Evolutionary conservation across 2,113 vertebrate species (phyloP), one percentile per base, ranked within the genome.

Genomic region (Cyprinodon tularosa): DNA sequence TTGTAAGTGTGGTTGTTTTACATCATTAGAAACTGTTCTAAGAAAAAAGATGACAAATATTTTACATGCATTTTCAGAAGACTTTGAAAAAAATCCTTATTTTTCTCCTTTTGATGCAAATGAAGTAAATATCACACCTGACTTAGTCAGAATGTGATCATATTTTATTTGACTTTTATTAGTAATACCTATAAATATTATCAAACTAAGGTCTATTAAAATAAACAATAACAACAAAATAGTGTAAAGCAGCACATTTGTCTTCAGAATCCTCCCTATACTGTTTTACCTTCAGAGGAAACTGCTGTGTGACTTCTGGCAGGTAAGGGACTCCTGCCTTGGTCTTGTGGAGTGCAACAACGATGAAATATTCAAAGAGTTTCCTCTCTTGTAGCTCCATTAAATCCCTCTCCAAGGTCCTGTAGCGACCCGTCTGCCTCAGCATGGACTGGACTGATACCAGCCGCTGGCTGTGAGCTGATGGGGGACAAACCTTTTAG

Each of bases 251-350:
- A 1, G 12, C 45, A 12, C 9, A 20, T 37, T 69, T 67, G 10
- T 39, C 44, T 64, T 53, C 14, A 69, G 40, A 38, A 63, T 29
- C 42, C 60, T 37, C n/a, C 64, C 39, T 14, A 4, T 50, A 36
- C 4, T 36, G 22, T 22, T 22, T 0, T 89, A 98, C 97, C 96
- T 98, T 98, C 64, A 97, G 78, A 0, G 97, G 97, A 82, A 98
- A 99, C 94, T 99, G 97, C 92, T 99, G 97, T 8, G 97, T 98
- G 90, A 99, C 96, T 59, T 98, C 96, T 0, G 97, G 97, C 83
- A 98, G 78, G 3, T 98, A 99, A 0, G 96, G 93, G 13, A 95
- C 93, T 48, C 97, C 96, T 0, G 96, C 95, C 87, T 97, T 97
- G 84, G 96, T 97, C 91, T 95, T 96, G 86, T 98, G 97, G 72